Evolutionary conservation across 1,140 invertebrate genomes (phyloP), one percentile per base, ranked within the genome.

Genomic region (Varroa destructor): DNA sequence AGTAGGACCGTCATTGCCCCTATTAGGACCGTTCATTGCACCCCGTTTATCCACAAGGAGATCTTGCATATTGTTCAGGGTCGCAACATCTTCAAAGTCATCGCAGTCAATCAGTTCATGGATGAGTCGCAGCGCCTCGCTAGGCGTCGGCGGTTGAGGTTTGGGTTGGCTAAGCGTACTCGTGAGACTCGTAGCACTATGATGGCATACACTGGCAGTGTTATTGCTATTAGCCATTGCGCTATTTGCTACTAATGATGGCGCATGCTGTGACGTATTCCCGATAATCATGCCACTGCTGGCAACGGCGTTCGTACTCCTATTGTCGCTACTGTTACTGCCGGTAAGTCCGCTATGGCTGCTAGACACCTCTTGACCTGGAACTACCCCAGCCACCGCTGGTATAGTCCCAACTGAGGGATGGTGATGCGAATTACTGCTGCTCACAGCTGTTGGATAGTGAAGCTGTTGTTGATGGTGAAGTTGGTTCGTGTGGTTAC

Each of bases 1-100:
- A 73, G 58, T 74, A 75, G 72, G 55, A 73, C n/a, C 42, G 43
- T 74, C 10, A n/a, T 73, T 3, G 42, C 25, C 25, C 25, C 25
- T 25, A 36, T 73, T 14, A 8, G n/a, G 54, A 43, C 40, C 70
- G 51, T 75, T 55, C 14, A 56, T 71, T 75, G 56, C 72, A 57
- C 14, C 73, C 55, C 10, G 72, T 73, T 25, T 74, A 57, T 36
- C 74, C 74, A 25, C 71, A 14, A 74, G 71, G 14, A 75, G 70
- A 25, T 72, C 72, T 42, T 71, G 55, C n/a, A 76, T 71, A 54
- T 73, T 77, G 55, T 83, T 82, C 72, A 87, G 84, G 72, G 90
- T 93, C 14, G 91, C 91, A 75, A 94, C 93, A 78, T 94, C 91
- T 81, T 93, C 90, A 84, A 94, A 93, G 77, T 92, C 90, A 81